Evolutionary conservation across 2,113 vertebrate genomes (phyloP).

Genomic region (Todiramphus chloris): DNA sequence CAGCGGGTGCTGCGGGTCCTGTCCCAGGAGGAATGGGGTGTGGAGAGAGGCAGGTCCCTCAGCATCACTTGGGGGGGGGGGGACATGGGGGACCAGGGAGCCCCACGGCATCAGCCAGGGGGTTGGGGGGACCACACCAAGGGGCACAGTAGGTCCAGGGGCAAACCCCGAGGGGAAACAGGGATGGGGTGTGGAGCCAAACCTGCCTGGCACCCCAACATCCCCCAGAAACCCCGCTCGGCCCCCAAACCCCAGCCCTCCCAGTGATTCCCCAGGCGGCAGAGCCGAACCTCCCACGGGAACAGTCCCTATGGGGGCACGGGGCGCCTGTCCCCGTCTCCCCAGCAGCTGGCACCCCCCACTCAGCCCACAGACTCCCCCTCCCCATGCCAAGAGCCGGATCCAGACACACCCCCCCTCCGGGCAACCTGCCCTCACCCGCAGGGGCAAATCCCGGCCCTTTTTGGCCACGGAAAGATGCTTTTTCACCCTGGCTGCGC

Average conservation of each 20-base stretch:
- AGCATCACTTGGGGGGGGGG: background rate
- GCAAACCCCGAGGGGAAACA: background rate
- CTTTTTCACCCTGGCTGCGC: conserved; percentile 29
- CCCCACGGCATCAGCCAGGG: background rate
- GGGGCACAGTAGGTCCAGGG: background rate
- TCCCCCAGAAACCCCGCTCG: background rate
- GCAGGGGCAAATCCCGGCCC: background rate
- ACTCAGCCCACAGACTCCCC: background rate
- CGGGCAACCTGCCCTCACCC: too few relatives aligned
- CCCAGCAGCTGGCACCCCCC: background rate
- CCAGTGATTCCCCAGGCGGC: accelerated
- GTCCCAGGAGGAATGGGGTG: background rate
- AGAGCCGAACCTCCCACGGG: accelerated
- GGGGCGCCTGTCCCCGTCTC: background rate
- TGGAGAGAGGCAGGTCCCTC: background rate
- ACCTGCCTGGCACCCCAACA: background rate
- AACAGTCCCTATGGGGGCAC: accelerated
- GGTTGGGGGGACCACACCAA: background rate
- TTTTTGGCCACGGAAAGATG: background rate
- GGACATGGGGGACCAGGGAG: accelerated
- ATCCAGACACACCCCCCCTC: background rate
- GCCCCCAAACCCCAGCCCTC: background rate
- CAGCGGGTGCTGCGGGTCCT: background rate
- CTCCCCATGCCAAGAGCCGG: accelerated
- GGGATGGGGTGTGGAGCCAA: background rate